Base-by-base conservation (phyloP, 2,113 vertebrate genomes). In the Apaloderma vittatum region DNA sequence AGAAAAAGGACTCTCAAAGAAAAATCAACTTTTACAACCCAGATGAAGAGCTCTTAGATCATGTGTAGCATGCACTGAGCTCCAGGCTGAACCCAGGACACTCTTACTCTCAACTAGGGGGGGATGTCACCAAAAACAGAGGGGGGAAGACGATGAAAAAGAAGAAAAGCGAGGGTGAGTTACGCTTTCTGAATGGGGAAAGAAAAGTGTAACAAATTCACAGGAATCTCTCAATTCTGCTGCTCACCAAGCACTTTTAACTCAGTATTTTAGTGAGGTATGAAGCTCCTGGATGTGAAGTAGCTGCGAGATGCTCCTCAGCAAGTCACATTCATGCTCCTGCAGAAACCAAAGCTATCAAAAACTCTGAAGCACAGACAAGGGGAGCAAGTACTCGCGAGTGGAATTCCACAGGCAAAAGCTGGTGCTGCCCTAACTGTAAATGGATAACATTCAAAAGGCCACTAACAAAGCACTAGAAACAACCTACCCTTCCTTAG, bases 51-150 rank as follows among this genome's bases (percentile, higher is more conserved):
- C 77, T 57, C 32, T 57, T 23, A 30, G 49, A 21, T 18, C 23
- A 37, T 4, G 27, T 22, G 19, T 4, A 61, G 40, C 72, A 40
- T 0, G 0, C 3, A 11, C 1, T 29, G 13, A 49, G 67, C 61
- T n/a, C 67, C 48, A 49, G 13, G 49, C 45, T 43, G 57, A 75
- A 32, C 5, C 24, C 51, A 40, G 32, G 62, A 26, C 6, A 62
- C 14, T 7, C 57, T 14, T n/a, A n/a, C 58, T 11, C 21, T n/a
- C 1, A 1, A 54, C 23, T 37, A 48, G 40, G 37, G 1, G 9
- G 19, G 32, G 29, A 54, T 11, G n/a, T 46, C 59, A 12, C 27
- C 34, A 37, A 29, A 61, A 68, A 46, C 37, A 71, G 7, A 11
- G 18, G 32, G 36, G 7, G 37, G 29, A 59, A 59, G n/a, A 46